Evolutionary conservation across 1,140 invertebrate species (phyloP), one percentile per base, ranked within the genome.

Genomic region (Pogonomyrmex barbatus): DNA sequence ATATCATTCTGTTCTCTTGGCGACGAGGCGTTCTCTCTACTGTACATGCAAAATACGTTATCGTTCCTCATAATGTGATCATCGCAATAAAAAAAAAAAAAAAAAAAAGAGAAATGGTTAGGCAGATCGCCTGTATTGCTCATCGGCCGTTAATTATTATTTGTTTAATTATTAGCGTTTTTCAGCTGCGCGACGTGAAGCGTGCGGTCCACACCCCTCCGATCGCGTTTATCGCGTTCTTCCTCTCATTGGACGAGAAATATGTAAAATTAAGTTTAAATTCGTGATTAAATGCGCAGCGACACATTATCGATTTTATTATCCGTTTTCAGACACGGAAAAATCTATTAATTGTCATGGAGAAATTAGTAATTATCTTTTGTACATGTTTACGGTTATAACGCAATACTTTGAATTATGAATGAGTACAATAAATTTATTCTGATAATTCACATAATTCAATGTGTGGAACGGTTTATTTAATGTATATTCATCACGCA

Each of bases 1-100:
- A 75, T 81, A 60, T 83, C 30, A 12, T 60, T 82, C 8, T 73
- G 30, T 83, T 60, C 47, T 82, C 52, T 83, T 83, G 68, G 42
- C 79, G 79, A 54, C 52, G 67, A 82, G 52, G n/a, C n/a, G n/a
- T 71, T 60, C 54, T 75, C 33, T 75, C 30, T 83, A 73, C 42
- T 73, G 42, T 83, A 73, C 79, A 83, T 73, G 68, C 79, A 58
- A 73, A 83, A 73, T 73, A 73, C 10, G 14, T 81, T 70, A 45
- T 56, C 54, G 67, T 17, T 58, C 6, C 24, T 50, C 2, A 47
- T 60, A 60, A 73, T 73, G 39, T 24, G 42, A 83, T 83, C 30
- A 17, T 47, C 73, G 42, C 52, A 30, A 73, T 24, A 71, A 39
- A 60, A 47, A 75, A 67, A 67, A 56, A 63, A 17, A 63, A 36